Conservation (phyloP, 2,113 vertebrate genomes). For the Lophius piscatorius region DNA sequence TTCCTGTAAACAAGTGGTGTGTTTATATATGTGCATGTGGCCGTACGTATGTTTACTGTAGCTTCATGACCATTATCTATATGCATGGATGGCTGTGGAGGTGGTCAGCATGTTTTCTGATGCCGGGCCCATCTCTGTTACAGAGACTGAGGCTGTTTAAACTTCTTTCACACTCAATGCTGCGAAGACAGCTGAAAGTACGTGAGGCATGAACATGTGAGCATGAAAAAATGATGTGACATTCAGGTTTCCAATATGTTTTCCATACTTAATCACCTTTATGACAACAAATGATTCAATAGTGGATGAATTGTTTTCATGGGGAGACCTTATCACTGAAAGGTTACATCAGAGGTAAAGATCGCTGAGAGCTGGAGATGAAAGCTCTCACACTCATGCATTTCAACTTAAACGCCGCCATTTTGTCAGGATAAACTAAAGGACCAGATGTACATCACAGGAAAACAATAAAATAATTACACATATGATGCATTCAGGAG, state of each 20-base stretch:
- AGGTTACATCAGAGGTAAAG: constrained; percentile 2
- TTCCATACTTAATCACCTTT: constrained; percentile 14
- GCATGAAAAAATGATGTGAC: constrained; percentile 27
- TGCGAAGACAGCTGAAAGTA: constrained; percentile 3
- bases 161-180: constrained; percentile 1
- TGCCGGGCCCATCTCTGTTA: constrained; percentile 39
- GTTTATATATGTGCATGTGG: constrained; percentile 32
- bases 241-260: constrained; percentile 10
- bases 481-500: too few relatives aligned
- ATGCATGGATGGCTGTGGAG: constrained; percentile 40
- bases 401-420: too few relatives aligned
- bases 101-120: constrained; percentile 25
- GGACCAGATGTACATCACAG: too few relatives aligned
- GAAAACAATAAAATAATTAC: too few relatives aligned
- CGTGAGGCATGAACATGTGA: constrained; percentile 15
- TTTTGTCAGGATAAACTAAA: too few relatives aligned
- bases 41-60: not conserved
- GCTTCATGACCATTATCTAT: constrained; percentile 35
- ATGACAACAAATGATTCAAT: constrained; percentile 11
- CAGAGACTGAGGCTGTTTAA: constrained; percentile 27
- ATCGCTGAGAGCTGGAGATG: not conserved
- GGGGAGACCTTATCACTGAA: constrained; percentile 5
- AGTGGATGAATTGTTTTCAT: not conserved
- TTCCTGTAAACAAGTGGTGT: constrained; percentile 70
- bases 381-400: too few relatives aligned